A percentile compares a stretch with the other conserved stretches of the same genome.
Conservation (phyloP, 2,888 invertebrate genomes). For the Cantharis rufa region DNA sequence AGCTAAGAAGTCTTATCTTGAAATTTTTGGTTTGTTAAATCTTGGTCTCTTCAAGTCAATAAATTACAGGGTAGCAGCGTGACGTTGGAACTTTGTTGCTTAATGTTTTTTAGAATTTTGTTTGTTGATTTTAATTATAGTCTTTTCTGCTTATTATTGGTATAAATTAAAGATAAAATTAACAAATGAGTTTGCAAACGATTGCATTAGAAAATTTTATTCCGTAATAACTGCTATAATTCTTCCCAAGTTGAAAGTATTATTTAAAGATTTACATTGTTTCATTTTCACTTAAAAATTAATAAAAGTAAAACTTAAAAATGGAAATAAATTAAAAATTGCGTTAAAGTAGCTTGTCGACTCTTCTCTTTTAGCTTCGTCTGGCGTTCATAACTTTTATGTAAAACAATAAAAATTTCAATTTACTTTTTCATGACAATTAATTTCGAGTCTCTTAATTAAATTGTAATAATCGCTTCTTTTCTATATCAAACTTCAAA, state of each 20-base stretch:
- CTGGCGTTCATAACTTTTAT: not conserved
- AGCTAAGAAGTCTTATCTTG: no score
- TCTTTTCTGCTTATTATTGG: no score
- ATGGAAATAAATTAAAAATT: not conserved
- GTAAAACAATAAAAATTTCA: not conserved
- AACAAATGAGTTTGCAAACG: no score
- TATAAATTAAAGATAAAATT: no score
- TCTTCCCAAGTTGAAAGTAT: not conserved
- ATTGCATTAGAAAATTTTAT: no score
- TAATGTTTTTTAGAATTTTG: no score
- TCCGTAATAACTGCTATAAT: not conserved
- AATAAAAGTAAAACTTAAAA: not conserved
- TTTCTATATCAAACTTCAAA: slow-evolving; percentile 2
- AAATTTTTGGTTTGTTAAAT: no score
- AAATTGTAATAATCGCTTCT: slow-evolving; percentile 5
- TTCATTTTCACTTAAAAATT: not conserved
- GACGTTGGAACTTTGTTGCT: no score
- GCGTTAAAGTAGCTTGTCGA: not conserved
- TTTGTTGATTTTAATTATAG: no score
- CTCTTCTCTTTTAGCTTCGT: not conserved
- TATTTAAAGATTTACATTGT: not conserved
- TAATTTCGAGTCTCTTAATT: slow-evolving; percentile 3
- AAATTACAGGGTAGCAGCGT: no score
- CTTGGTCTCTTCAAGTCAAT: no score
- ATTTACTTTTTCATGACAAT: not conserved